Evolutionary conservation across 2,797 vertebrate genomes (phyloP), one percentile per base, ranked within the genome.

Genomic region (Staurois parvus): DNA sequence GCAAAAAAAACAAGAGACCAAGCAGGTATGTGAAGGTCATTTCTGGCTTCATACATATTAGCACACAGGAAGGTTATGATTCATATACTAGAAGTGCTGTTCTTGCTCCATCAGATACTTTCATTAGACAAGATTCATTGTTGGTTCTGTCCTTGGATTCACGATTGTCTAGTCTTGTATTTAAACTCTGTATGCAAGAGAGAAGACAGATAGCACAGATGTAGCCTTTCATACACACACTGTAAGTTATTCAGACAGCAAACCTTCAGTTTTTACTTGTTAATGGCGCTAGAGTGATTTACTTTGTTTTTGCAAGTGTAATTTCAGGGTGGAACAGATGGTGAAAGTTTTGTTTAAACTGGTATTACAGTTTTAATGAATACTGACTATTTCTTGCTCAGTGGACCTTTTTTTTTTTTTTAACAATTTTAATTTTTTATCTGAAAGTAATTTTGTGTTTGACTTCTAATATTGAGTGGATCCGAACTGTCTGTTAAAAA

Each of bases 261-360:
- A 76, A 67, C 72, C 72, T 85, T 78, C 75, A 79, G 76, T 79
- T 86, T n/a, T 72, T 78, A 82, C 79, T 56, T 83, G 80, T 76
- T 83, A 83, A 83, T 86, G 79, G 74, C 76, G n/a, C 74, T 64
- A 83, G 75, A 79, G 66, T 86, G 80, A 86, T 86, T 86, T 86
- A 83, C 75, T 86, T 83, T 86, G 80, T 82, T 86, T 78, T 83
- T 83, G 85, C 69, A 83, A 86, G 73, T 83, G 75, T 83, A 86
- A 86, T 83, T 86, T 86, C 40, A 86, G 80, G 85, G 74, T 83
- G 80, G 80, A 86, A 86, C 85, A 86, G 85, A 83, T 86, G 85
- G 85, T 83, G 79, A 15, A 45, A 78, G 80, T 83, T 77, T 86
- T 86, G 80, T 83, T 86, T 86, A 86, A 86, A 78, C 80, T 86